Evolutionary conservation across 2,113 vertebrate genomes (phyloP).

Genomic region (Platysteira castanea): DNA sequence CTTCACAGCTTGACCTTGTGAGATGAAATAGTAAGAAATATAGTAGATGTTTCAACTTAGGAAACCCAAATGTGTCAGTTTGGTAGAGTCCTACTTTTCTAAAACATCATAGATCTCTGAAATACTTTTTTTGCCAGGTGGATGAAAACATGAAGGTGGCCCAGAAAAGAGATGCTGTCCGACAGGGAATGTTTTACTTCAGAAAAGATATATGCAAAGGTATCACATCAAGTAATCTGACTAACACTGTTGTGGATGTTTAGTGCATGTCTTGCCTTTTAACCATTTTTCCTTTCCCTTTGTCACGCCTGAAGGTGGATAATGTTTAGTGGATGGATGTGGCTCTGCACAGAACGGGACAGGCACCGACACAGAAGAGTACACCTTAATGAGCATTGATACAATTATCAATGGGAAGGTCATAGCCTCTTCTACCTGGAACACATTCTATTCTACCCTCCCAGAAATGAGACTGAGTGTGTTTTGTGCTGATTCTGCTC

Average conservation of each 20-base stretch:
- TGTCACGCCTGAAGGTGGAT: conserved; percentile 78
- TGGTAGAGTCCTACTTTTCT: background rate
- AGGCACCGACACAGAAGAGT: conserved; percentile 79
- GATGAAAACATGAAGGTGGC: conserved; percentile 97
- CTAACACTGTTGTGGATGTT: background rate
- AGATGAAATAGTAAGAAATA: background rate
- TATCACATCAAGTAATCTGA: conserved; percentile 1
- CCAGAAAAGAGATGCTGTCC: conserved; percentile 92
- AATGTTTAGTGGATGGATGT: conserved; percentile 80
- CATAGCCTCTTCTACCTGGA: background rate
- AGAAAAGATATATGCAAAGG: conserved; percentile 96
- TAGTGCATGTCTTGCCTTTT: background rate
- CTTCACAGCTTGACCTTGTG: background rate
- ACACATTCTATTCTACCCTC: background rate
- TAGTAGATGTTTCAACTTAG: background rate
- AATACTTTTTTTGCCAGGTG: conserved; percentile 76
- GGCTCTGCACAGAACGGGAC: conserved; percentile 77
- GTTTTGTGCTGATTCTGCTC: background rate
- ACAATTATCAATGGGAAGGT: conserved; percentile 99
- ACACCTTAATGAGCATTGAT: conserved; percentile 93
- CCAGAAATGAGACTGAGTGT: background rate
- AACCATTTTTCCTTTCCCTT: background rate
- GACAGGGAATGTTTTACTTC: conserved; percentile 93
- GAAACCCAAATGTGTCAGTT: background rate
- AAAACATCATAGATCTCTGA: background rate